phyloP scores from a whole-genome alignment of 2,888 invertebrate species.

The Polyploca ridens region DNA sequence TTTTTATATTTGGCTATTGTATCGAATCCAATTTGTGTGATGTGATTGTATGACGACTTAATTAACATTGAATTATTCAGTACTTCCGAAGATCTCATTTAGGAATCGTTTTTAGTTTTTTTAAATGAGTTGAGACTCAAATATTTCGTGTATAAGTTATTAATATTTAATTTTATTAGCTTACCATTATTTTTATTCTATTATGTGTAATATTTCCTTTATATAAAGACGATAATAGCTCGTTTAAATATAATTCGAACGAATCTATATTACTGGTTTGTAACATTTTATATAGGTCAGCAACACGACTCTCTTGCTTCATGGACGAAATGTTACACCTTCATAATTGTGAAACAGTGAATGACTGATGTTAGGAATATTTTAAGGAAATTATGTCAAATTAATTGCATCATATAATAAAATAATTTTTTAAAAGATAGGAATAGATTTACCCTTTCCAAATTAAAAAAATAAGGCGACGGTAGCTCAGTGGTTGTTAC shows the following conservation, averaged over 20 bases:
- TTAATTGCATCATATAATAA: not conserved
- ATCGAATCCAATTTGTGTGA: not conserved
- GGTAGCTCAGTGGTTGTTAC: too few relatives aligned
- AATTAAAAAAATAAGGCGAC: too few relatives aligned
- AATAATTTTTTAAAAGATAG: too few relatives aligned
- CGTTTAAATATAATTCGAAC: not conserved
- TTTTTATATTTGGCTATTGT: conserved; percentile 9
- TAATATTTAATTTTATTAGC: too few relatives aligned
- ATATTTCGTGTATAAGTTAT: conserved; percentile 25
- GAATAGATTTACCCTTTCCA: too few relatives aligned
- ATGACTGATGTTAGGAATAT: not conserved
- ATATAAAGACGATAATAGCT: not conserved
- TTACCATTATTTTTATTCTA: not conserved
- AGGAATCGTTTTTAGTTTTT: not conserved
- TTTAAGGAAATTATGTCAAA: not conserved
- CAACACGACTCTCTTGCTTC: conserved; percentile 15
- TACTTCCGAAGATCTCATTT: not conserved
- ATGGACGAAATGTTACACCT: conserved; percentile 16
- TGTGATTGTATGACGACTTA: not conserved
- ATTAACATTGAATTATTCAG: not conserved
- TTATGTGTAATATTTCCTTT: not conserved
- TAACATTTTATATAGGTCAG: conserved; percentile 21
- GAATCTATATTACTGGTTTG: not conserved
- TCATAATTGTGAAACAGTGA: conserved; percentile 8
- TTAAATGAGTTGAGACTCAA: conserved; percentile 18